Base-by-base conservation (phyloP, 2,888 invertebrate species). In the Lomographa bimaculata region DNA sequence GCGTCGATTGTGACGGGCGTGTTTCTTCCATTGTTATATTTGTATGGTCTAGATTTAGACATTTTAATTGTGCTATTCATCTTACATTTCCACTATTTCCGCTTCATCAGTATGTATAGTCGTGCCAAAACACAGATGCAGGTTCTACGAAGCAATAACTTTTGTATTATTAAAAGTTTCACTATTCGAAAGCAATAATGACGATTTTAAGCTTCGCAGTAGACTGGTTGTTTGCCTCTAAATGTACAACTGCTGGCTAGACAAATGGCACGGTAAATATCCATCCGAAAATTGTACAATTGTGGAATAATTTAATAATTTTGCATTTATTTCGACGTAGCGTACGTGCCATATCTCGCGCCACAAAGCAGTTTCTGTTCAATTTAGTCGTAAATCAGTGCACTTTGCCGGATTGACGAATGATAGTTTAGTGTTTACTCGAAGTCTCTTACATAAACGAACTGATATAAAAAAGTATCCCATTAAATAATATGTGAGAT, bases 121-220 rank as follows among this genome's bases (percentile, higher is more conserved):
- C 71, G 79, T 79, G 80, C 81, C 81, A 77, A 79, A 73, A 50
- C 51, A 39, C 43, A 28, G 28, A 9, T 25, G 71, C 73, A 64
- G 67, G 65, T 64, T 60, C 60, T 59, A 57, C 62, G 49, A 65
- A 80, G 81, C 80, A 81, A 82, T 80, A 80, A 70, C 55, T 52
- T 59, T 23, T 16, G 7, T 21, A 32, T 16, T 11, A 14, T 7
- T 21, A 14, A 14, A 14, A 3, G 6, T 17, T 18, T 28, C 12
- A 21, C 50, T 24, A 50, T 49, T 51, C 44, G 50, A 54, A 67
- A 77, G 73, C 75, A 73, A 75, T 72, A 75, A 68, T n/a, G 23
- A 32, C 10, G 17, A 33, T 23, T 32, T 21, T 23, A 20, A 14
- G 11, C 11, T 10, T 19, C 28, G 5, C 3, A 5, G 7, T 19